Conservation (phyloP, 1,140 invertebrate species). For the Tribolium madens region DNA sequence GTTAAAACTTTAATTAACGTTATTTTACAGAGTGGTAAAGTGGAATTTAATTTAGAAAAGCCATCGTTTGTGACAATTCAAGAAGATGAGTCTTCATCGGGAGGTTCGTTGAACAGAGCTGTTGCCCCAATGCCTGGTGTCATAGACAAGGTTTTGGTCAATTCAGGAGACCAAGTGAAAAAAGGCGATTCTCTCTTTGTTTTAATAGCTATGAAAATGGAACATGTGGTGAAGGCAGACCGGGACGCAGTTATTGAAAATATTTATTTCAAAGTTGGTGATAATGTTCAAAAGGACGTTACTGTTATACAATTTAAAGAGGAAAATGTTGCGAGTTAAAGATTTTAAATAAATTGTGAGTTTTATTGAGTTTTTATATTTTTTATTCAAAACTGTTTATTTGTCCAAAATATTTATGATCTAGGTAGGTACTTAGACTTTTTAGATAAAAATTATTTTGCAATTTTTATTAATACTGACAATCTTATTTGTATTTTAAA, state of each 20-base stretch:
- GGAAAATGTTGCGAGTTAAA: conserved; percentile 8
- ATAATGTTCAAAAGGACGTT: conserved; percentile 85
- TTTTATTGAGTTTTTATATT: not conserved
- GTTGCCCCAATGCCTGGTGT: conserved; percentile 96
- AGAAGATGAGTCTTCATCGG: conserved; percentile 51
- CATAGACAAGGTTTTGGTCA: conserved; percentile 90
- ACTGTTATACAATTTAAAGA: conserved; percentile 70
- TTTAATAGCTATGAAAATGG: conserved; percentile 99
- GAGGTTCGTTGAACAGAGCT: conserved; percentile 68
- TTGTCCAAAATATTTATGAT: too few relatives aligned
- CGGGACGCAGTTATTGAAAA: conserved; percentile 80
- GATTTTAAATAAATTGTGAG: not conserved
- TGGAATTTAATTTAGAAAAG: conserved; percentile 66
- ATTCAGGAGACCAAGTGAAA: conserved; percentile 81
- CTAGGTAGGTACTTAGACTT: too few relatives aligned
- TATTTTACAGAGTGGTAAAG: conserved; percentile 68
- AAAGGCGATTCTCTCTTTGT: conserved; percentile 89
- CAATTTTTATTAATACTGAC: too few relatives aligned
- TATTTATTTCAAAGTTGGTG: conserved; percentile 80
- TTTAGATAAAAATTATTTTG: not conserved
- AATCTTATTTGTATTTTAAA: too few relatives aligned
- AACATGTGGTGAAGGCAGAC: conserved; percentile 90
- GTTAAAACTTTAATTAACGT: not conserved
- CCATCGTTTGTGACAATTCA: conserved; percentile 69
- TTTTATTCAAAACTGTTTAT: not conserved